A percentile compares a stretch with the other conserved stretches of the same genome.
Conservation (phyloP, 2,113 vertebrate genomes). For the Carlito syrichta region DNA sequence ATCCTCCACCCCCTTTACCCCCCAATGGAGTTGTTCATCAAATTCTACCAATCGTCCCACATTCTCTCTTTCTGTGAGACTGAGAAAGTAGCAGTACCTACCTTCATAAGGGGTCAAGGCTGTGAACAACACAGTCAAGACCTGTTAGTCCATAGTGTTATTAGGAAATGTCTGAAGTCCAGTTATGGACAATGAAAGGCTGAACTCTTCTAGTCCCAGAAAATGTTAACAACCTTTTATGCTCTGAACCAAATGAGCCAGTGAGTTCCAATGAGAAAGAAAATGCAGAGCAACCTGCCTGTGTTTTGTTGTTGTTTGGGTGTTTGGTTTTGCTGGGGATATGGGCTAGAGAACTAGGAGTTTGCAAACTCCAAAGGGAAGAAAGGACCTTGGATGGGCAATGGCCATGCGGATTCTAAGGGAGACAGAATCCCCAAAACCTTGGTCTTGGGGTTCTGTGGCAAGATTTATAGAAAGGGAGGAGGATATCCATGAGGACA, state of each 20-base stretch:
- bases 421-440: background rate
- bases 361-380: background rate
- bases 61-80: background rate
- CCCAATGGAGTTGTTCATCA: background rate
- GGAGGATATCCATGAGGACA: background rate
- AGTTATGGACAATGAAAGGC: background rate
- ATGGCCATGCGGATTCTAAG: background rate
- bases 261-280: background rate
- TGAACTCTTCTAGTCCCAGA: background rate
- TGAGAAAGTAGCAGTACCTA: background rate
- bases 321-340: background rate
- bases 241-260: background rate
- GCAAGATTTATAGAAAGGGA: background rate
- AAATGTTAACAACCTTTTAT: background rate
- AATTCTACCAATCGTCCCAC: background rate
- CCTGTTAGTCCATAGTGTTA: background rate
- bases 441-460: background rate
- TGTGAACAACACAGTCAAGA: rapidly evolving
- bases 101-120: background rate
- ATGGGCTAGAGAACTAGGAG: background rate
- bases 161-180: background rate
- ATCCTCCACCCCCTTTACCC: background rate
- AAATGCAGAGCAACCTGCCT: background rate
- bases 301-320: background rate
- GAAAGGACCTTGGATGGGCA: background rate